Conservation (phyloP, 2,888 invertebrate species). For the Dasysyrphus albostriatus region DNA sequence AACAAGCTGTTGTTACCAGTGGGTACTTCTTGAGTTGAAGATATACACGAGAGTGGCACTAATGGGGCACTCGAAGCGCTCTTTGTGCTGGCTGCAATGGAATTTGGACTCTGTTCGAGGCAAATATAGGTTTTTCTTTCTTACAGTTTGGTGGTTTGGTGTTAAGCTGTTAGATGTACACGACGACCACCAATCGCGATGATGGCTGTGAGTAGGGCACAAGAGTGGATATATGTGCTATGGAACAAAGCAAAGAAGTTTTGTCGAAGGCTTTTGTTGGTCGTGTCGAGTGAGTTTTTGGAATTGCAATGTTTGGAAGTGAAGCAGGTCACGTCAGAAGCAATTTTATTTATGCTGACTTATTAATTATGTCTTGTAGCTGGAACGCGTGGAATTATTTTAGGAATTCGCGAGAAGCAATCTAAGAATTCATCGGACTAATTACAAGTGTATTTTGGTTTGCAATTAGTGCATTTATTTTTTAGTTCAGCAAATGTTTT, state of each 20-base stretch:
- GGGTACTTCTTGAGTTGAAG: constrained; percentile 40
- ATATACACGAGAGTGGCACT: constrained; percentile 54
- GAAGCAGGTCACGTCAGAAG: constrained; percentile 55
- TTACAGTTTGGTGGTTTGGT: background rate
- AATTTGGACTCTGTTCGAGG: constrained; percentile 35
- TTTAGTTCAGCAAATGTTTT: too few relatives aligned
- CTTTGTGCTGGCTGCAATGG: constrained; percentile 56
- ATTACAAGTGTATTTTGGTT: background rate
- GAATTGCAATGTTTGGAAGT: constrained; percentile 47
- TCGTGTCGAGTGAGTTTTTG: background rate
- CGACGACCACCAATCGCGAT: constrained; percentile 13
- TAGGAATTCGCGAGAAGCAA: background rate
- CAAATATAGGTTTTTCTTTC: background rate
- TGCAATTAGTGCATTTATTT: too few relatives aligned
- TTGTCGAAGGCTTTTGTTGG: constrained; percentile 2
- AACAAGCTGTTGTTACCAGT: background rate
- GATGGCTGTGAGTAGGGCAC: constrained; percentile 12
- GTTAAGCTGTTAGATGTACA: constrained; percentile 42
- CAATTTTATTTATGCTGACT: constrained; percentile 22
- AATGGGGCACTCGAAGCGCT: constrained; percentile 57
- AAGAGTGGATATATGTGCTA: background rate
- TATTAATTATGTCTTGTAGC: constrained; percentile 29
- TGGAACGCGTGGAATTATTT: constrained; percentile 14
- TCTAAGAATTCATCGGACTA: background rate
- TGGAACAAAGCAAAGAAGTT: constrained; percentile 25